Evolutionary conservation across 2,113 vertebrate genomes (phyloP).

Genomic region (Engraulis encrasicolus): DNA sequence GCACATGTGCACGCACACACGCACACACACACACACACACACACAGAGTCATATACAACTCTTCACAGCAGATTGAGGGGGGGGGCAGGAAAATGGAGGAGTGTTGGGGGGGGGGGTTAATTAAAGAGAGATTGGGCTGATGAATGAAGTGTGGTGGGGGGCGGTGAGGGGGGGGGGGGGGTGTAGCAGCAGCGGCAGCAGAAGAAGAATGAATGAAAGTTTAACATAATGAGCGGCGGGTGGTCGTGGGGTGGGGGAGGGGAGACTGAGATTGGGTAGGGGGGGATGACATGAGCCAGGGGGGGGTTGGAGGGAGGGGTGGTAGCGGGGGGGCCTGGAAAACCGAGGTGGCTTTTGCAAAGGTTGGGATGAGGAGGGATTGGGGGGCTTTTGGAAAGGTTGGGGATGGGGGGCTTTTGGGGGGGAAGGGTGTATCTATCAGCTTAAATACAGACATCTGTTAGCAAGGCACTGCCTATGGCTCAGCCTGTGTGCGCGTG

Average conservation of each 20-base stretch:
- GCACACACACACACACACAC: constrained; percentile 1
- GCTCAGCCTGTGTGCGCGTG: constrained; percentile 23
- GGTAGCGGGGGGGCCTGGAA: no score
- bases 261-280: constrained; percentile 36
- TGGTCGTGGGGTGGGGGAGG: constrained; percentile 43
- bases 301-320: constrained; percentile 24
- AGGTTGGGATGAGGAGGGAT: constrained; percentile 33
- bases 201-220: constrained; percentile 71
- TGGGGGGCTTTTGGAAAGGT: constrained; percentile 47
- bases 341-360: constrained; percentile 35
- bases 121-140: constrained; percentile 68
- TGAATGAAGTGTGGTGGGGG: constrained; percentile 44
- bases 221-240: constrained; percentile 76
- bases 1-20: background rate
- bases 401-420: constrained; percentile 51
- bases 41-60: background rate
- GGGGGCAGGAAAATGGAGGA: constrained; percentile 31
- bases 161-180: no score
- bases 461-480: constrained; percentile 45
- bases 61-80: constrained; percentile 21
- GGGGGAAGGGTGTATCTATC: constrained; percentile 75
- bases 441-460: constrained; percentile 81
- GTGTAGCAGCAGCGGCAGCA: no score
- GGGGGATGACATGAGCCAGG: constrained; percentile 38
- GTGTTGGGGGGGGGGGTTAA: constrained; percentile 70